Conservation (phyloP, 2,113 vertebrate species). For the Nematolebias whitei region DNA sequence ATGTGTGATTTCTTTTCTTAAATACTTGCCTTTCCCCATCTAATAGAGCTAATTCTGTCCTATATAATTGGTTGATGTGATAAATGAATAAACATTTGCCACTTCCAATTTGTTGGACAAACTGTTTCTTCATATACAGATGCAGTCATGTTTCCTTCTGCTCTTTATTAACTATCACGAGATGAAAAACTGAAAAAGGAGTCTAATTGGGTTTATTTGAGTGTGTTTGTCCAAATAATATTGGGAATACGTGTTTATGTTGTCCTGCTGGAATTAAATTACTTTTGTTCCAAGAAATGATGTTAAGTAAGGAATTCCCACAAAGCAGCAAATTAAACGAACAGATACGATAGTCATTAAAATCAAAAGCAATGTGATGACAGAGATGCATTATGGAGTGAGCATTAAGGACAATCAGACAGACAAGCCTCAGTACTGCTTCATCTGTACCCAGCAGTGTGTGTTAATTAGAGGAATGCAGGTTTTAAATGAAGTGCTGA, state of each 20-base stretch:
- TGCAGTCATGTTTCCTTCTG: conserved; percentile 56
- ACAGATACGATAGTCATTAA: conserved; percentile 13
- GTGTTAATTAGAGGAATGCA: conserved; percentile 78
- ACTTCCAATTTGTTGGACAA: conserved; percentile 75
- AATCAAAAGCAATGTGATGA: conserved; percentile 49
- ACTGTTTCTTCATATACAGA: conserved; percentile 70
- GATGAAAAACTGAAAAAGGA: conserved; percentile 20
- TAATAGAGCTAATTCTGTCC: conserved; percentile 72
- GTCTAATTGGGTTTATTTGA: conserved; percentile 20
- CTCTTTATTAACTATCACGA: conserved; percentile 49
- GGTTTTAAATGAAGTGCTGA: conserved; percentile 74
- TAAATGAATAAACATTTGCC: conserved; percentile 70
- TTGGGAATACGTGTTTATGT: too few species aligned
- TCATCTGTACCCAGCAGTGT: conserved; percentile 71
- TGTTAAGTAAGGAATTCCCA: conserved; percentile 1
- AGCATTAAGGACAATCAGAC: conserved; percentile 41
- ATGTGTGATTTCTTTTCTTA: conserved; percentile 49
- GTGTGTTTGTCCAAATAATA: conserved; percentile 5
- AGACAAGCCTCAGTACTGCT: conserved; percentile 62
- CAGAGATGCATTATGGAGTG: conserved; percentile 47
- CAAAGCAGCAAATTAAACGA: conserved; percentile 34
- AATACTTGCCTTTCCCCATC: conserved; percentile 46
- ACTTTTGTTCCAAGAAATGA: conserved; percentile 16
- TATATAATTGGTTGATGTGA: conserved; percentile 73
- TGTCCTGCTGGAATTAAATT: too few species aligned